Evolutionary conservation across 2,888 invertebrate genomes (phyloP), one percentile per base, ranked within the genome.

Genomic region (Amblyteles armatorius): DNA sequence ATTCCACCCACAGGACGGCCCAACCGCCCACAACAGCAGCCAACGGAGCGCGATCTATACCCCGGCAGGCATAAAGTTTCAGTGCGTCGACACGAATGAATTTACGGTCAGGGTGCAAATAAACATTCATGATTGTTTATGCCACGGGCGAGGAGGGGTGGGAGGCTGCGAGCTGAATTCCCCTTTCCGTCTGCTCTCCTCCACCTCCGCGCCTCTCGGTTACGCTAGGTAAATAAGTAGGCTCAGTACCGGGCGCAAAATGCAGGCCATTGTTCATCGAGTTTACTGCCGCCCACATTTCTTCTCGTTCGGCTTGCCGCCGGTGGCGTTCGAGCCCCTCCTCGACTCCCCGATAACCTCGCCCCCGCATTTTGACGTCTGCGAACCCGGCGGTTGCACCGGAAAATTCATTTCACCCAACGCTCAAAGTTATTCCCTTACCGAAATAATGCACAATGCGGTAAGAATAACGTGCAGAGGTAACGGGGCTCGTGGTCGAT

Each of bases 101-200:
- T 92, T 92, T 91, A 92, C 82, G 88, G 71, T 72, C 50, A 48
- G 79, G 71, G 78, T 77, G 84, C 83, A 83, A 89, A 88, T 86
- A 88, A 90, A 88, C 89, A 88, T 90, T 90, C 88, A 89, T 89
- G 90, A 90, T 92, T 92, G 91, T 92, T 92, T 91, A 91, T 86
- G 86, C 81, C 52, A 65, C 13, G 67, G 26, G 29, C 63, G 50
- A 33, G 26, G 40, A 1, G 4, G 11, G 63, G 29, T 9, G n/a
- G 33, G 7, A 52, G 57, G 48, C 44, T 73, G 83, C 50, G 36
- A 82, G 79, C 72, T 60, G 68, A 74, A 73, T 74, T 72, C 82
- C 74, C 76, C 80, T 74, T 85, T 73, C 68, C 77, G 48, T 79
- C 80, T 79, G 40, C 67, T 73, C 76, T 55, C 40, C 40, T 40